Conservation (phyloP, 2,113 vertebrate species). For the Zosterops japonicus region DNA sequence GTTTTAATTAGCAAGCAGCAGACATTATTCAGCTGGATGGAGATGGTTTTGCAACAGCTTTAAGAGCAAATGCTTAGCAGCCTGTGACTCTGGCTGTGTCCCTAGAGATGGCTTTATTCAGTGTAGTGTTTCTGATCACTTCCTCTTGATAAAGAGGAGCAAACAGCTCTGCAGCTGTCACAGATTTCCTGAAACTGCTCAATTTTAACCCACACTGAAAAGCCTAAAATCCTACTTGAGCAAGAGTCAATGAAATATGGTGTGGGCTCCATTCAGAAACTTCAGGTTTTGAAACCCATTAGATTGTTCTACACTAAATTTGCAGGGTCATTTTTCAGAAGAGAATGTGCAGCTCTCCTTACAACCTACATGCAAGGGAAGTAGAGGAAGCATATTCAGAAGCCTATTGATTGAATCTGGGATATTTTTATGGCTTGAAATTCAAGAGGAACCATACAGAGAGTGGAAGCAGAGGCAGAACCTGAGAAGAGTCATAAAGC, state of each 20-base stretch:
- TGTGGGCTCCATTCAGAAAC: background rate
- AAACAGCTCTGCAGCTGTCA: conserved; percentile 29
- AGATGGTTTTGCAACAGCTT: conserved; percentile 31
- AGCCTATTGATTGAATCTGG: background rate
- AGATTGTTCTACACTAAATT: background rate
- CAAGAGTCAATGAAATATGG: fast-evolving
- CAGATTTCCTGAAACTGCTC: background rate
- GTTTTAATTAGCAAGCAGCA: conserved; percentile 49
- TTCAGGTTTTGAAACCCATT: background rate
- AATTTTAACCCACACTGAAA: conserved; percentile 30
- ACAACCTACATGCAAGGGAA: fast-evolving
- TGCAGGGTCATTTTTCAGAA: background rate
- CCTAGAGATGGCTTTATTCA: background rate
- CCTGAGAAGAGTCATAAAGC: background rate
- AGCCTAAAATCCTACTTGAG: background rate
- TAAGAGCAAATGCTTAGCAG: conserved; percentile 3
- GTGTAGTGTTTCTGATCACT: conserved; percentile 7
- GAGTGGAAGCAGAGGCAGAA: background rate
- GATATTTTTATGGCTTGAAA: background rate
- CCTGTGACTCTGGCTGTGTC: conserved; percentile 11
- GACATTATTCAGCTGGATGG: conserved; percentile 25
- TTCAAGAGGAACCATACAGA: background rate
- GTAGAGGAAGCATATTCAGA: background rate
- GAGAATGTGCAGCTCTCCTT: background rate
- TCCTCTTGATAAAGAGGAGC: conserved; percentile 30